phyloP scores from a whole-genome alignment of 2,888 invertebrate species.

The Drosophila testacea region DNA sequence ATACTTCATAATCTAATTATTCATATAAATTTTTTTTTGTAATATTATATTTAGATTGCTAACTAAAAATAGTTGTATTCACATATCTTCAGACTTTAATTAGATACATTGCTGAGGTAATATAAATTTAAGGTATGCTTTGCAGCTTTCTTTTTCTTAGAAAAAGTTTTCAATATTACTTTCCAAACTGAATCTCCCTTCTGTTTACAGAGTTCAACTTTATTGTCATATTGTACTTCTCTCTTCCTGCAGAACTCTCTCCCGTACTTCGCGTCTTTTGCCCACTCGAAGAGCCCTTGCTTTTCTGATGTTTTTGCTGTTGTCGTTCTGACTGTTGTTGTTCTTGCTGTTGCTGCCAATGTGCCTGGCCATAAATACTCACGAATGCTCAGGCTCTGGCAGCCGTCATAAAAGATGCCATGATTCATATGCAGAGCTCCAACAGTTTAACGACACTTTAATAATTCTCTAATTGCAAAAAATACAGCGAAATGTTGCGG shows the following conservation, averaged over 20 bases:
- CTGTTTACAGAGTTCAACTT: background rate
- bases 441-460: conserved; percentile 76
- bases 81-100: too few relatives aligned
- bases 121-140: too few relatives aligned
- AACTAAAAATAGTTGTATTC: too few relatives aligned
- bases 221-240: conserved; percentile 4
- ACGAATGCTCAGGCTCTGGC: conserved; percentile 46
- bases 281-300: background rate
- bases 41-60: too few relatives aligned
- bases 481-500: conserved; percentile 29
- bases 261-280: background rate
- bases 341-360: conserved; percentile 11
- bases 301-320: background rate
- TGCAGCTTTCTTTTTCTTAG: background rate
- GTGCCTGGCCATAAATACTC: conserved; percentile 64
- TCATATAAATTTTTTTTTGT: too few relatives aligned
- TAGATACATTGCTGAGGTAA: too few relatives aligned
- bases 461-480: conserved; percentile 80
- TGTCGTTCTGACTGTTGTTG: background rate
- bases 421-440: conserved; percentile 66
- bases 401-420: conserved; percentile 63
- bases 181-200: background rate
- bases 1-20: too few relatives aligned
- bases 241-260: background rate
- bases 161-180: background rate